Percentiles rank a stretch among this genome's conserved stretches.
Evolutionary conservation across 2,113 vertebrate genomes (phyloP).

Genomic region (Columba janthina): DNA sequence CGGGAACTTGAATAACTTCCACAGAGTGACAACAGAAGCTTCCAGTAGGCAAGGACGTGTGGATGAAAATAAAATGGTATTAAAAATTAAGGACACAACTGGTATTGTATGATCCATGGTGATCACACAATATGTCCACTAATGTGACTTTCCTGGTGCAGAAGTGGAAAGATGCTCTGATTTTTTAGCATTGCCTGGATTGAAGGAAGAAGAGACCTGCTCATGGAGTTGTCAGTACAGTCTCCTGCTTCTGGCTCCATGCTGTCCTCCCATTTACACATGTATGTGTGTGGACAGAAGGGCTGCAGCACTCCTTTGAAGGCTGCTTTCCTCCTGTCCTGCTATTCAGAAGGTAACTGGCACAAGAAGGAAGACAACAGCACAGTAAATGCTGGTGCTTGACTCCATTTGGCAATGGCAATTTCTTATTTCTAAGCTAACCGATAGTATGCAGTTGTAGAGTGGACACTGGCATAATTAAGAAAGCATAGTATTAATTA

Average conservation of each 20-base stretch:
- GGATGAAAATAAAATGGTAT: not conserved
- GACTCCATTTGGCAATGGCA: not conserved
- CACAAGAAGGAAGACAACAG: not conserved
- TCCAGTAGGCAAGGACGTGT: not conserved
- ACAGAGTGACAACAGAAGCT: not conserved
- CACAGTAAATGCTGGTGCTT: not conserved
- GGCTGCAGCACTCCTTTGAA: not conserved
- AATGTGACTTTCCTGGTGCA: not conserved
- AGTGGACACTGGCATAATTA: not conserved
- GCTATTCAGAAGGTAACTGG: not conserved
- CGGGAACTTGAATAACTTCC: not conserved
- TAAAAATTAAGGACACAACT: not conserved
- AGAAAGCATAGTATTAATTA: not conserved
- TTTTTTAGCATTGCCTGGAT: not conserved
- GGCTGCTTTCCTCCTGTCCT: not conserved
- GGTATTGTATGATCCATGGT: not conserved
- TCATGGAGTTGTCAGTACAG: too few species aligned
- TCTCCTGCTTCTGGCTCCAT: not conserved
- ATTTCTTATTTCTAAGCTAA: not conserved
- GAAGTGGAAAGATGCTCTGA: not conserved
- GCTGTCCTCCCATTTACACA: not conserved
- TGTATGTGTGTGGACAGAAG: not conserved
- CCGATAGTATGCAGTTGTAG: not conserved
- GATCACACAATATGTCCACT: not conserved
- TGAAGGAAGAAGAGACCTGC: not conserved